These are phyloP conservation scores for Synaphobranchus kaupii DNA, from an alignment of 2,797 vertebrate genomes.

Conservation along the genomic window DNA sequence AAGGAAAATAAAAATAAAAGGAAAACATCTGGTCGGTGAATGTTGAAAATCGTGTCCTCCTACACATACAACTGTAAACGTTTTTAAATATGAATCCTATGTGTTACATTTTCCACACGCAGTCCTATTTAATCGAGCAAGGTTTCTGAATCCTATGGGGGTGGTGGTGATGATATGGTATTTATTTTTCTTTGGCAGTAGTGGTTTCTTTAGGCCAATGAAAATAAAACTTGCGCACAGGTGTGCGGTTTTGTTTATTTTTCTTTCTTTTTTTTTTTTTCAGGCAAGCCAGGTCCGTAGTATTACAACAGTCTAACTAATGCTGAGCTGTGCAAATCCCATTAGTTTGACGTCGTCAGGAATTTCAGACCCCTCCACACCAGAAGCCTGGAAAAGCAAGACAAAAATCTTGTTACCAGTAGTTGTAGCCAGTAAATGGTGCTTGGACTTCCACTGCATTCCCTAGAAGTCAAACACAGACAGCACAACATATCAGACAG, in stretches of 20 bases:
- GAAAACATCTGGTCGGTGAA: conserved; percentile 45
- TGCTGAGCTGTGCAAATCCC: conserved; percentile 97
- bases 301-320: conserved; percentile 80
- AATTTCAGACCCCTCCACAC: conserved; percentile 90
- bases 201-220: conserved; percentile 78
- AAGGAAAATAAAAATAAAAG: conserved; percentile 18
- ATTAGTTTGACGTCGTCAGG: conserved; percentile 92
- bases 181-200: conserved; percentile 88
- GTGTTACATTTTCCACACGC: conserved; percentile 53
- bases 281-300: conserved; percentile 32
- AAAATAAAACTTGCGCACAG: conserved; percentile 63
- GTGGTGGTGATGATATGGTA: conserved; percentile 41
- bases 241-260: conserved; percentile 61
- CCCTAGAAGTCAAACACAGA: neutral
- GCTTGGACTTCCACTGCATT: neutral
- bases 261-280: conserved; percentile 53
- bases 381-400: conserved; percentile 80
- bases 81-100: conserved; percentile 72
- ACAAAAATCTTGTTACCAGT: neutral
- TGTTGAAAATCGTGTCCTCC: conserved; percentile 66
- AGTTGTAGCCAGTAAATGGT: neutral
- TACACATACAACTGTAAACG: conserved; percentile 72
- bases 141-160: conserved; percentile 64
- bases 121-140: conserved; percentile 72
- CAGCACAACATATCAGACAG: neutral